A percentile compares a stretch with the other conserved stretches of the same genome.
Evolutionary conservation across 2,113 vertebrate genomes (phyloP).

Genomic region (Chrysochloris asiatica): DNA sequence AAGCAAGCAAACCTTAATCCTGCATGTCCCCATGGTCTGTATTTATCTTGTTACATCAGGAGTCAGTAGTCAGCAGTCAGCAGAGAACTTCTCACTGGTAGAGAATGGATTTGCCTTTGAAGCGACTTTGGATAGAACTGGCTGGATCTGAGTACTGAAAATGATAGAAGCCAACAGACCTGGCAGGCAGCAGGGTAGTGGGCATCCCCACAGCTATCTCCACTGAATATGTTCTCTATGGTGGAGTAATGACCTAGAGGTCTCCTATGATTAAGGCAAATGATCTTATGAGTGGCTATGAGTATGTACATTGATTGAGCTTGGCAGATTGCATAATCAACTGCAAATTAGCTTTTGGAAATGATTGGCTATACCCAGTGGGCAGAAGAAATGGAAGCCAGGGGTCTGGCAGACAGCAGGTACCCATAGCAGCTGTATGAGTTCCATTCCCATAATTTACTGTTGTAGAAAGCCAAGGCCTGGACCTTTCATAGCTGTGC

Average conservation of each 20-base stretch:
- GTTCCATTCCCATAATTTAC: constrained; percentile 64
- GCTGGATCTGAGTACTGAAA: constrained; percentile 34
- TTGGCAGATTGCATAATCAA: constrained; percentile 69
- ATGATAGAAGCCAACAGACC: constrained; percentile 65
- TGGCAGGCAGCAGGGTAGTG: constrained; percentile 37
- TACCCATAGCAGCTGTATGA: constrained; percentile 65
- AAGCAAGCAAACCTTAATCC: neutral
- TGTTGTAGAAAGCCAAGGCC: constrained; percentile 57
- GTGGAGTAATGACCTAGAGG: constrained; percentile 60
- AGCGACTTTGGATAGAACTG: constrained; percentile 54
- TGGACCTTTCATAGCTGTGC: constrained; percentile 46
- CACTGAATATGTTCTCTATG: constrained; percentile 49
- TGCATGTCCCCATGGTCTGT: neutral
- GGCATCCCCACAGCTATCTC: constrained; percentile 38
- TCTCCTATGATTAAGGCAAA: constrained; percentile 70
- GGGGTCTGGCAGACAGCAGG: constrained; percentile 68
- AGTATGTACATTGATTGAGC: constrained; percentile 66
- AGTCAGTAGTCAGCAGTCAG: constrained; percentile 1
- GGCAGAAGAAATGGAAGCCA: constrained; percentile 59
- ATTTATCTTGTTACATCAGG: neutral
- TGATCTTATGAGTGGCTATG: constrained; percentile 70
- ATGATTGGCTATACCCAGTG: constrained; percentile 52
- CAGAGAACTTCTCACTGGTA: constrained; percentile 10
- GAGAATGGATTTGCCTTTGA: constrained; percentile 70
- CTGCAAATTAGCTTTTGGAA: constrained; percentile 75